Percentiles rank a stretch among this genome's conserved stretches.
These are phyloP conservation scores for Mionectes olivaceus DNA, from an alignment of 2,797 vertebrate species.

Conservation along the genomic window DNA sequence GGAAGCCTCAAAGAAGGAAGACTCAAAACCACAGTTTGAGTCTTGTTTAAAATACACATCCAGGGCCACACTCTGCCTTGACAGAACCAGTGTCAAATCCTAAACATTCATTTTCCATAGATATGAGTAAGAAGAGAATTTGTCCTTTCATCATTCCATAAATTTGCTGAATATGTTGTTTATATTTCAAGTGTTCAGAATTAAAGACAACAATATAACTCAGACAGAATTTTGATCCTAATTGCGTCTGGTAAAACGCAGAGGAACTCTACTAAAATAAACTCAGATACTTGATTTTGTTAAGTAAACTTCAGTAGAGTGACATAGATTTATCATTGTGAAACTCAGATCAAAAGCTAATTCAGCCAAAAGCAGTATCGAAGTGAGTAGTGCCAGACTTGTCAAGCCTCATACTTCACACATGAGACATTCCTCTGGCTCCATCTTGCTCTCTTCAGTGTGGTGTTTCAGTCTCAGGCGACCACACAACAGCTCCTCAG, in stretches of 20 bases:
- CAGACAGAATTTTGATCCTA: neutral
- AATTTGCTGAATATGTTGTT: neutral
- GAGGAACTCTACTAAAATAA: constrained; percentile 3
- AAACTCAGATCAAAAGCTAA: constrained; percentile 4
- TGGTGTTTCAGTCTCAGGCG: neutral
- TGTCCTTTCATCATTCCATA: neutral
- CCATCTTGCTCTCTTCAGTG: neutral
- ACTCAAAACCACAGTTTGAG: neutral
- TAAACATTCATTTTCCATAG: neutral
- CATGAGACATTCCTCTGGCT: neutral
- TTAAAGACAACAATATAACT: neutral
- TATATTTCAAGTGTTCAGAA: neutral
- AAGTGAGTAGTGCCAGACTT: neutral
- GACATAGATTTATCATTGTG: neutral
- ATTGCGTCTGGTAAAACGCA: neutral
- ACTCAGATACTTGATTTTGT: neutral
- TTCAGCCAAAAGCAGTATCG: neutral
- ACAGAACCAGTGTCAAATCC: neutral
- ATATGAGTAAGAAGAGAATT: neutral
- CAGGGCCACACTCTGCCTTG: neutral
- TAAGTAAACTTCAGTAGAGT: neutral
- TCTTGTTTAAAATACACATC: neutral
- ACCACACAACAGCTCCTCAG: constrained; percentile 18
- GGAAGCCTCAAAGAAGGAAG: too few species aligned
- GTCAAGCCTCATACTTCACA: constrained; percentile 1